Evolutionary conservation across 2,113 vertebrate genomes (phyloP).

Genomic region (Eubucco bourcierii): DNA sequence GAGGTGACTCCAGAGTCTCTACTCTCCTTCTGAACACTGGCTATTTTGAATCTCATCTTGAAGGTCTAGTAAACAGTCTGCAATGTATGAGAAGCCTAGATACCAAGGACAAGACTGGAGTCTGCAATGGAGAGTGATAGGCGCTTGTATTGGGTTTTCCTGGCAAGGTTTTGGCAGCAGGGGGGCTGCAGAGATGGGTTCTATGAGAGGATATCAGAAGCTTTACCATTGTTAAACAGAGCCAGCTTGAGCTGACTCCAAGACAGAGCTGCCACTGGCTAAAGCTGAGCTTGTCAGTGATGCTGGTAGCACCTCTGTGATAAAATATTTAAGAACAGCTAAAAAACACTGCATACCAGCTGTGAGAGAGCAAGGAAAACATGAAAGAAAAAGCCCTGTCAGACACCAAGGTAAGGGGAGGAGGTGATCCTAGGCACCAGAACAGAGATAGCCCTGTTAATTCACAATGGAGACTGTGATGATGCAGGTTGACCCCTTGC

Average conservation of each 20-base stretch:
- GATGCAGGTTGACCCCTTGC: no score
- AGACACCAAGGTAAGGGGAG: neutral
- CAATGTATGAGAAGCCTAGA: neutral
- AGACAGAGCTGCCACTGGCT: neutral
- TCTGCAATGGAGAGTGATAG: neutral
- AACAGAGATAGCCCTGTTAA: neutral
- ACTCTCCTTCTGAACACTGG: neutral
- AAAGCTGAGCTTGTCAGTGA: neutral
- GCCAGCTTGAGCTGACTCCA: neutral
- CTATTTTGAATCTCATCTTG: neutral
- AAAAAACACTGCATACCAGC: neutral
- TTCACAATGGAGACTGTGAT: no score
- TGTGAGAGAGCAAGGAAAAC: neutral
- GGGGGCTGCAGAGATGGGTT: neutral
- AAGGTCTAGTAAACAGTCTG: neutral
- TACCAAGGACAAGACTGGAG: neutral
- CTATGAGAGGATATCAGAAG: neutral
- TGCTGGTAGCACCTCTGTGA: neutral
- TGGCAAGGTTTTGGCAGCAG: neutral
- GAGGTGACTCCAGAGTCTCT: neutral
- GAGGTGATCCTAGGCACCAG: accelerated
- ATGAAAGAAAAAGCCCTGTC: neutral
- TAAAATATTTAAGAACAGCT: neutral
- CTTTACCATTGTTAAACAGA: neutral
- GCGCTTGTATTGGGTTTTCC: neutral